These are phyloP conservation scores for Blastobasis lacticolella DNA, from an alignment of 2,888 invertebrate genomes.

Conservation along the genomic window DNA sequence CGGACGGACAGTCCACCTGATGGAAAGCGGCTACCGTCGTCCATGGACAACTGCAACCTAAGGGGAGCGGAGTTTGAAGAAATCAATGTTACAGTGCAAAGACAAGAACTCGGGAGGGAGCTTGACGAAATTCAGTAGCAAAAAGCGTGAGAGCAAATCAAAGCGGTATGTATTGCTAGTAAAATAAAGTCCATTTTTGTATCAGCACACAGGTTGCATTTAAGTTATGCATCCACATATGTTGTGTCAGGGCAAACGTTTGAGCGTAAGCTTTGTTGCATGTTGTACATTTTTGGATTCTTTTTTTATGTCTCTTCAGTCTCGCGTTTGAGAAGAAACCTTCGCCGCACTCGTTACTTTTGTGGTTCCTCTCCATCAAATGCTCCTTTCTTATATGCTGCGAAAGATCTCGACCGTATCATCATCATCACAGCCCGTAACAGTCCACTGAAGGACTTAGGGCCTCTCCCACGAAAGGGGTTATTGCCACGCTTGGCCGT, in stretches of 20 bases:
- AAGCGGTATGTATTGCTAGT: no score
- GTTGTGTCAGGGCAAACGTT: constrained; percentile 19
- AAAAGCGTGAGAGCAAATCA: no score
- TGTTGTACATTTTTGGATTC: not conserved
- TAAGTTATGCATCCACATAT: constrained; percentile 7
- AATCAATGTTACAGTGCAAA: not conserved
- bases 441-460: no score
- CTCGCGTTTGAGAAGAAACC: not conserved
- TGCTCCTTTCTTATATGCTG: constrained; percentile 49
- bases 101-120: no score
- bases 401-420: constrained; percentile 24
- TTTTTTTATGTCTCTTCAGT: not conserved
- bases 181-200: no score
- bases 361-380: not conserved
- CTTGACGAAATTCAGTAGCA: no score
- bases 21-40: no score
- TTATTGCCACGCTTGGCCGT: no score
- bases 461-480: no score
- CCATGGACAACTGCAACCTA: not conserved
- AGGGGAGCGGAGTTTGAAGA: constrained; percentile 14
- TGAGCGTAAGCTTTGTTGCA: constrained; percentile 1
- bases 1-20: no score
- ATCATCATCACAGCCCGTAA: no score
- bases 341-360: not conserved
- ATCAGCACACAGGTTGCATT: no score